Conservation (phyloP, 2,888 invertebrate species). For the Mesoligia furuncula region DNA sequence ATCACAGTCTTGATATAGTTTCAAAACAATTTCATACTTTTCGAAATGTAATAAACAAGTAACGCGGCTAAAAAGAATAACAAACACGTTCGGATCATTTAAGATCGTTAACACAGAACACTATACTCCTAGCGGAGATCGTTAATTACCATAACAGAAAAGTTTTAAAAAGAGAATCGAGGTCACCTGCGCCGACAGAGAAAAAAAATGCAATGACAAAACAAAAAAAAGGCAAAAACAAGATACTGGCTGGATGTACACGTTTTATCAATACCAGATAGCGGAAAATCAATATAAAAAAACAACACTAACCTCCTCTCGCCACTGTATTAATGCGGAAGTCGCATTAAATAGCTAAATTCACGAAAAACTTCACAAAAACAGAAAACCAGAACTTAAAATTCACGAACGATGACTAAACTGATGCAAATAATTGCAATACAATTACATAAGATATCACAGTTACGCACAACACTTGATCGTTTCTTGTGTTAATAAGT, state of each 20-base stretch:
- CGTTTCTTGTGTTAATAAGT: conserved; percentile 50
- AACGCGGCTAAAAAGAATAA: conserved; percentile 22
- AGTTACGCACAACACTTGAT: conserved; percentile 73
- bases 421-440: conserved; percentile 62
- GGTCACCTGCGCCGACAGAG: conserved; percentile 71
- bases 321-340: conserved; percentile 36
- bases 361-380: conserved; percentile 64
- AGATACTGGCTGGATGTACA: conserved; percentile 44
- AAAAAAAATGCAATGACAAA: conserved; percentile 76
- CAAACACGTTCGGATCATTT: conserved; percentile 32
- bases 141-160: conserved; percentile 60
- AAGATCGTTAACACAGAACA: no score
- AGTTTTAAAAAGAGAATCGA: conserved; percentile 69
- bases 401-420: conserved; percentile 69
- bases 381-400: conserved; percentile 70
- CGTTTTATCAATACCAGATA: conserved; percentile 49
- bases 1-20: neutral
- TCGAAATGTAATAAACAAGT: neutral
- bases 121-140: no score
- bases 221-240: conserved; percentile 75
- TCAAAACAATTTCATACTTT: neutral
- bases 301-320: conserved; percentile 54
- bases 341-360: conserved; percentile 38
- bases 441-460: conserved; percentile 72
- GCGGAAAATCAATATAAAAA: conserved; percentile 43